Percentiles rank a stretch among this genome's conserved stretches.
Evolutionary conservation across 1,140 invertebrate genomes (phyloP).

Genomic region (Lethrus apterus): DNA sequence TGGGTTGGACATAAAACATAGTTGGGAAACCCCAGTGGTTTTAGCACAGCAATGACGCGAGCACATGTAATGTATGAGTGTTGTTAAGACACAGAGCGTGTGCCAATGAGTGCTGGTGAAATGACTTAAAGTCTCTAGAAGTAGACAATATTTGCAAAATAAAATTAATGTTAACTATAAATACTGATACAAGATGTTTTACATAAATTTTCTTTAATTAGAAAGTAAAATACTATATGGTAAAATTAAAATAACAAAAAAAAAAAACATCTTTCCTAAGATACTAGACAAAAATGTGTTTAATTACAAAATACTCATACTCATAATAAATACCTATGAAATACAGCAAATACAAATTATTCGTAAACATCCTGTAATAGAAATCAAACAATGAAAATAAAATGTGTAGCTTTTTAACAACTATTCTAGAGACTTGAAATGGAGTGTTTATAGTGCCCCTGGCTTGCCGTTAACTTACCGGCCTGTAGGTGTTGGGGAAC

Average conservation of each 20-base stretch:
- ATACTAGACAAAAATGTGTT: too few relatives aligned
- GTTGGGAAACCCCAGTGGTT: conserved; percentile 28
- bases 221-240: too few relatives aligned
- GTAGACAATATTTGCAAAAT: background rate
- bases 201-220: too few relatives aligned
- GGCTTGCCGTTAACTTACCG: conserved; percentile 47
- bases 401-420: conserved; percentile 1
- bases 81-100: conserved; percentile 37
- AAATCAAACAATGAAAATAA: too few relatives aligned
- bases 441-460: conserved; percentile 28
- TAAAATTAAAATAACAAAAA: too few relatives aligned
- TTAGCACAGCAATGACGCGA: conserved; percentile 37
- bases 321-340: too few relatives aligned
- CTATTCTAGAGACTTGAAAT: conserved; percentile 13
- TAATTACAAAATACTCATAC: too few relatives aligned
- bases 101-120: conserved; percentile 35
- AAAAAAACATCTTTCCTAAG: too few relatives aligned
- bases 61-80: conserved; percentile 33
- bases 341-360: too few relatives aligned
- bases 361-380: too few relatives aligned
- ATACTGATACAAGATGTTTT: too few relatives aligned
- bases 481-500: conserved; percentile 49
- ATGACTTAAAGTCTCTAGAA: conserved; percentile 7
- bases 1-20: background rate
- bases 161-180: too few relatives aligned